Conservation (phyloP, 2,797 vertebrate genomes). For the Syndactyla subalaris region DNA sequence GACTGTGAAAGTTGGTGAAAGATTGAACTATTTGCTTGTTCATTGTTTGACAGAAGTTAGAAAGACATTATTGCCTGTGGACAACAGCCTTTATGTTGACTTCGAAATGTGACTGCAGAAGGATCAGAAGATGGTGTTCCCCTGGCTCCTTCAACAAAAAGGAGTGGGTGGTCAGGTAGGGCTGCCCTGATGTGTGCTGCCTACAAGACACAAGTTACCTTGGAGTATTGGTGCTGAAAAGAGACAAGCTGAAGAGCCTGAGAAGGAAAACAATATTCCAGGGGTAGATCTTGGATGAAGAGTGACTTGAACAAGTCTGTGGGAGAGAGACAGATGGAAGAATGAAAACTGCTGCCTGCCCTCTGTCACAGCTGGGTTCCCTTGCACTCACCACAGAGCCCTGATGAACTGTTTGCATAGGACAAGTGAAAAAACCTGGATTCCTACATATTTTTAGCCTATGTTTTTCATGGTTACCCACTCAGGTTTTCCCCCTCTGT, state of each 20-base stretch:
- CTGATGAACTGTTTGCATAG: not conserved
- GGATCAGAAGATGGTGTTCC: not conserved
- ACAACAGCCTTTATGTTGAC: not conserved
- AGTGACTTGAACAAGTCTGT: too few relatives aligned
- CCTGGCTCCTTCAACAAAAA: not conserved
- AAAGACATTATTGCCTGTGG: not conserved
- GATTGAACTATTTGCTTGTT: not conserved
- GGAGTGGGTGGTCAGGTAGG: not conserved
- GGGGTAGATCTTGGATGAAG: not conserved
- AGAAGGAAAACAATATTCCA: not conserved
- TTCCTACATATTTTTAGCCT: not conserved
- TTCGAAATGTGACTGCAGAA: not conserved
- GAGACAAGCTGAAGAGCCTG: not conserved
- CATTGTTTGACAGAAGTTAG: not conserved
- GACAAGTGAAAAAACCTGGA: not conserved
- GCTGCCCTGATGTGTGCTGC: not conserved
- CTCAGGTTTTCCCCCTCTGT: not conserved
- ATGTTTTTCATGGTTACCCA: not conserved
- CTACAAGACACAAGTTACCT: not conserved
- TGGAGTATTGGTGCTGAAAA: not conserved
- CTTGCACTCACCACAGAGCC: not conserved
- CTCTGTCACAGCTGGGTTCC: not conserved
- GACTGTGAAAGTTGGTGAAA: not conserved
- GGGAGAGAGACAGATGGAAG: accelerated
- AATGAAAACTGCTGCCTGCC: too few relatives aligned